These are phyloP conservation scores for Peromyscus eremicus DNA, from an alignment of 2,797 vertebrate genomes.

Conservation along the genomic window DNA sequence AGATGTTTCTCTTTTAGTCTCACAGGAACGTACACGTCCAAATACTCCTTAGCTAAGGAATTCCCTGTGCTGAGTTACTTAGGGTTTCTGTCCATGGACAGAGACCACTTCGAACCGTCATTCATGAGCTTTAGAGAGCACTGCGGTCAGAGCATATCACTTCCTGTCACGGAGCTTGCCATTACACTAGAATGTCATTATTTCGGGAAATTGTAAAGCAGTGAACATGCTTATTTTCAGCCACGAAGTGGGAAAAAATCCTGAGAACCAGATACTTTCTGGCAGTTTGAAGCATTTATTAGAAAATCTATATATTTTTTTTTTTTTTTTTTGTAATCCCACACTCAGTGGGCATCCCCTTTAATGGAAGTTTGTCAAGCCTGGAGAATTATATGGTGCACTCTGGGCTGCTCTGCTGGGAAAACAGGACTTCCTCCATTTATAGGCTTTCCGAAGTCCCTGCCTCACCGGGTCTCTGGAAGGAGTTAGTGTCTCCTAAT, in stretches of 20 bases:
- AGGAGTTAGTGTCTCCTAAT: background rate
- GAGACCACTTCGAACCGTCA: background rate
- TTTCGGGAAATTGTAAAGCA: conserved; percentile 81
- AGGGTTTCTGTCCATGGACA: background rate
- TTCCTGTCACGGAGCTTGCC: conserved; percentile 69
- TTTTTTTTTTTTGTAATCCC: conserved; percentile 73
- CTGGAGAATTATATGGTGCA: conserved; percentile 65
- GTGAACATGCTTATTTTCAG: conserved; percentile 74
- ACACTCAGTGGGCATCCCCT: conserved; percentile 63
- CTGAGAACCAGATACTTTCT: conserved; percentile 77
- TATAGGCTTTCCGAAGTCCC: conserved; percentile 56
- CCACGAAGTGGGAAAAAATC: conserved; percentile 68
- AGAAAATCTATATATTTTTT: conserved; percentile 79
- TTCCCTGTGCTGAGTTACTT: background rate
- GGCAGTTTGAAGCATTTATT: conserved; percentile 80
- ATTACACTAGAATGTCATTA: conserved; percentile 71
- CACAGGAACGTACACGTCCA: background rate
- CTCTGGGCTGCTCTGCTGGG: conserved; percentile 73
- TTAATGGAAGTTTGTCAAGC: conserved; percentile 61
- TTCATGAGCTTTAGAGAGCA: background rate
- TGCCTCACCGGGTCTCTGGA: conserved; percentile 20
- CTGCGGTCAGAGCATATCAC: background rate
- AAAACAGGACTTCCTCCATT: conserved; percentile 67
- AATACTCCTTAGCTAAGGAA: background rate
- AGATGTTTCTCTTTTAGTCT: background rate